Evolutionary conservation across 2,797 vertebrate species (phyloP), one percentile per base, ranked within the genome.

Genomic region (Enteromius unitaeniatus): DNA sequence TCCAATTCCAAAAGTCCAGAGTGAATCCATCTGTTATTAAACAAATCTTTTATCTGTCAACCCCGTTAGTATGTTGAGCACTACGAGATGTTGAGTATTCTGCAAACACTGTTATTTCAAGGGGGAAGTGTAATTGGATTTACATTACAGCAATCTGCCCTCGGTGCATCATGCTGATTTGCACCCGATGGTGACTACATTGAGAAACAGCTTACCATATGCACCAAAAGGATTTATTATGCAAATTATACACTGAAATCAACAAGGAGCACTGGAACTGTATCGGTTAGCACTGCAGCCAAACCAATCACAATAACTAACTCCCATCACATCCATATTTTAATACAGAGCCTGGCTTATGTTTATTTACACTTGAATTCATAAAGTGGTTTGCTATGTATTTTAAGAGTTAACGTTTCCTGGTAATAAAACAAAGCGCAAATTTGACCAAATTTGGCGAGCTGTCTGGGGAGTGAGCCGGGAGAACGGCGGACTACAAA

Each of bases 231-330:
- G 90, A 92, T 93, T 93, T 92, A 91, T 93, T 93, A 93, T 93
- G 93, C 90, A 93, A 93, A 94, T 93, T 92, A 92, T 89, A 91
- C 88, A 92, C 92, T 92, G 90, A 93, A 93, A 92, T 93, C 92
- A 94, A 92, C 82, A 78, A 91, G 91, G 84, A 90, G 88, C 26
- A 77, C 89, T 87, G 86, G 88, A 84, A 89, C 82, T 89, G 69
- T 88, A 87, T 84, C 82, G 89, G 86, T 90, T 88, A 92, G 90
- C 88, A 89, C 89, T 17, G 21, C 37, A 69, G 81, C 23, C 73
- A 77, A 77, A 69, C 81, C 47, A 77, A 78, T 83, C 82, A 78
- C 40, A 78, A 84, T 70, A 62, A 58, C 26, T 42, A 78, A 78
- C 82, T 78, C 14, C 82, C 62, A 83, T 47, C 9, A 68, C 62